These are phyloP conservation scores for Troglohyphantes excavatus DNA, from an alignment of 2,888 invertebrate genomes.

Conservation along the genomic window DNA sequence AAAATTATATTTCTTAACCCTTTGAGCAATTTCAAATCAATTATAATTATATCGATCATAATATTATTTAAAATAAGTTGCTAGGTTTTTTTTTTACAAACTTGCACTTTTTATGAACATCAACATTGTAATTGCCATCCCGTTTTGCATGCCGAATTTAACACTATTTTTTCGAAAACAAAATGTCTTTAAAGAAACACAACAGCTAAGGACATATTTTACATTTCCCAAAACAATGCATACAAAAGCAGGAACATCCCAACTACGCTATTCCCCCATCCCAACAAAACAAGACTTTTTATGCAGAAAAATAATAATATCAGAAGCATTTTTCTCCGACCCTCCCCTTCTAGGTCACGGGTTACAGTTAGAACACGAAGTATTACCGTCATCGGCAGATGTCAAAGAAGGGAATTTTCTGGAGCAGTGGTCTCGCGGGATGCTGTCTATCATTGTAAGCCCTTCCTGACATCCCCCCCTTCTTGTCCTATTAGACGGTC, in stretches of 20 bases:
- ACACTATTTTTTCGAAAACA: no score
- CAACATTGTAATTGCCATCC: no score
- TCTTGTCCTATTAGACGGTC: constrained; percentile 36
- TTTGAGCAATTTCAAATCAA: no score
- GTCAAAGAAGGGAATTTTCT: constrained; percentile 62
- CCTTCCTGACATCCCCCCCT: constrained; percentile 56
- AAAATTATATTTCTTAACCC: no score
- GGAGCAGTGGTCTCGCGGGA: constrained; percentile 51
- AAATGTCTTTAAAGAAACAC: no score
- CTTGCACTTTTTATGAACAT: no score
- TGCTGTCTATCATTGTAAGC: constrained; percentile 67
- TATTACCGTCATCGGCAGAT: constrained; percentile 73
- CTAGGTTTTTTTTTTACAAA: no score
- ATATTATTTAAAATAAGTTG: no score
- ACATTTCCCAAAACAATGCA: neutral
- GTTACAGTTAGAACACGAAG: constrained; percentile 54
- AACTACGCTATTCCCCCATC: neutral
- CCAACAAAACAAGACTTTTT: constrained; percentile 16
- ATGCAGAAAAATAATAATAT: constrained; percentile 16
- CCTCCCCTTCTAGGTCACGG: constrained; percentile 38
- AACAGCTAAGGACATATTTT: no score
- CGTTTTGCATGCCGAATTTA: no score
- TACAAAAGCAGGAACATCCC: neutral
- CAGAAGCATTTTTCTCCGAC: neutral
- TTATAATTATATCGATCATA: no score